Evolutionary conservation across 2,797 vertebrate species (phyloP).

Genomic region (Gambusia yucatana): DNA sequence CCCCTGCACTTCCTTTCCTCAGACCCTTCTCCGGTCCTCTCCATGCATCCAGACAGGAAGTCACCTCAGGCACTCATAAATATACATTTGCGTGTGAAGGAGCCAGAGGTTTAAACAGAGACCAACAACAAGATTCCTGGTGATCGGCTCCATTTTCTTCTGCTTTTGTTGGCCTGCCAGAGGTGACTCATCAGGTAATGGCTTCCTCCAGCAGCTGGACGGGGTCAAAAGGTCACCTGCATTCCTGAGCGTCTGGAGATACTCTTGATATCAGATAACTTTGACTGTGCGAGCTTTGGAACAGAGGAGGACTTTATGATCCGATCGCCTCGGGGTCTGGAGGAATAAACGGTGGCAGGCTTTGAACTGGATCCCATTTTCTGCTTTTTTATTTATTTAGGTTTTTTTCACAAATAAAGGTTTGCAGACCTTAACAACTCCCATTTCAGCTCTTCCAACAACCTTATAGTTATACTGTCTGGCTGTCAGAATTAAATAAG

Average conservation of each 20-base stretch:
- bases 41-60: constrained; percentile 1
- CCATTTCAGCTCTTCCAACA: background rate
- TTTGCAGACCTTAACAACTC: background rate
- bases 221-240: constrained; percentile 47
- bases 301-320: background rate
- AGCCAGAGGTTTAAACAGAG: constrained; percentile 4
- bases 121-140: constrained; percentile 23
- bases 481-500: background rate
- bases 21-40: background rate
- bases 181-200: constrained; percentile 52
- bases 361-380: background rate
- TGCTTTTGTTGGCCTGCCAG: constrained; percentile 24
- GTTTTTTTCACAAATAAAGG: background rate
- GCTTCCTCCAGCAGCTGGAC: constrained; percentile 55
- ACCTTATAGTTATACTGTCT: background rate
- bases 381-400: too few species aligned
- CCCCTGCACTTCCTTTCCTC: constrained; percentile 3
- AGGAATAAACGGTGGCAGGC: background rate
- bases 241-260: constrained; percentile 43
- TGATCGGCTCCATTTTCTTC: constrained; percentile 27
- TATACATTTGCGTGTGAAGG: background rate
- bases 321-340: constrained; percentile 7
- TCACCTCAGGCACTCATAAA: constrained; percentile 12
- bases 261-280: constrained; percentile 57
- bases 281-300: background rate